phyloP scores from a whole-genome alignment of 2,113 vertebrate species.

The Felis catus region F.catus_Fca126_mat1.0 CM031421.1:96243501-96244000 shows the following conservation, averaged over 20 bases:
- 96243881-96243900: fast-evolving
- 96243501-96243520: not conserved
- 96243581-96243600: not conserved
- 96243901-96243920: not conserved
- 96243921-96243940: not conserved
- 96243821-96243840: not conserved
- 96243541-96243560: not conserved
- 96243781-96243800: not conserved
- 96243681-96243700: not conserved
- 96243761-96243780: fast-evolving
- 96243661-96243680: not conserved
- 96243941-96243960: not conserved
- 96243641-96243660: not conserved
- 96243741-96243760: fast-evolving
- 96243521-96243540: not conserved
- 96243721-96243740: not conserved
- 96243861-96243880: not conserved
- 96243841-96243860: fast-evolving
- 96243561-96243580: not conserved
- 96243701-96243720: not conserved
- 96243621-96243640: not conserved
- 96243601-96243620: fast-evolving
- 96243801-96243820: not conserved
- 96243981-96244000: fast-evolving
- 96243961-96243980: not conserved